Conservation (phyloP, 2,888 invertebrate genomes). For the Molorchus minor region DNA sequence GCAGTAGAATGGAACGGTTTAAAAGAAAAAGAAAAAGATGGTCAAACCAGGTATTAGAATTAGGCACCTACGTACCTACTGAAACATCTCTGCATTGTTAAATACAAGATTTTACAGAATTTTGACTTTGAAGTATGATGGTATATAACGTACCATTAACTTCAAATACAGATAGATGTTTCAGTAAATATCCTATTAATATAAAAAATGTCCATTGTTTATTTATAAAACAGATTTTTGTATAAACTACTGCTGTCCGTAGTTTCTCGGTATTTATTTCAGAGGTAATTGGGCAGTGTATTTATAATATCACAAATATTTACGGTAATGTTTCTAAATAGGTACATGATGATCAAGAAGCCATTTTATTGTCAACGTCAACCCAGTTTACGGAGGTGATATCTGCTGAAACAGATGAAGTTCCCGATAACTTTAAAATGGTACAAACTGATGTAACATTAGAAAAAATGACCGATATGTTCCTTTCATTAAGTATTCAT, state of each 20-base stretch:
- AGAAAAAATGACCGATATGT: not conserved
- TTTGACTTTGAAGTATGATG: no score
- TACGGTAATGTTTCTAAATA: not conserved
- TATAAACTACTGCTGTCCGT: constrained; percentile 1
- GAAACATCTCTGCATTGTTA: no score
- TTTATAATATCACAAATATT: not conserved
- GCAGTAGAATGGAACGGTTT: constrained; percentile 1
- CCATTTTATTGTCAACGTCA: not conserved
- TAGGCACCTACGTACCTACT: no score
- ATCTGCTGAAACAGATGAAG: no score
- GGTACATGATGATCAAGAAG: not conserved
- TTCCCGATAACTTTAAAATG: not conserved
- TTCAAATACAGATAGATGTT: no score
- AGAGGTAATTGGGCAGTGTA: not conserved
- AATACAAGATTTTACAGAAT: no score
- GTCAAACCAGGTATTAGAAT: not conserved
- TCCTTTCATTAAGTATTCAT: not conserved
- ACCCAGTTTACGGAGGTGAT: not conserved
- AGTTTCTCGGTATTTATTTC: no score
- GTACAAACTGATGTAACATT: not conserved
- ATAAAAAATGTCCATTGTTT: not conserved
- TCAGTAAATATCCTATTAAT: not conserved
- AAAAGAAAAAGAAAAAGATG: not conserved
- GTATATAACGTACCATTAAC: no score
- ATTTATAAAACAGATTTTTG: not conserved